Conservation (phyloP, 2,113 vertebrate genomes). For the Piprites chloris region DNA sequence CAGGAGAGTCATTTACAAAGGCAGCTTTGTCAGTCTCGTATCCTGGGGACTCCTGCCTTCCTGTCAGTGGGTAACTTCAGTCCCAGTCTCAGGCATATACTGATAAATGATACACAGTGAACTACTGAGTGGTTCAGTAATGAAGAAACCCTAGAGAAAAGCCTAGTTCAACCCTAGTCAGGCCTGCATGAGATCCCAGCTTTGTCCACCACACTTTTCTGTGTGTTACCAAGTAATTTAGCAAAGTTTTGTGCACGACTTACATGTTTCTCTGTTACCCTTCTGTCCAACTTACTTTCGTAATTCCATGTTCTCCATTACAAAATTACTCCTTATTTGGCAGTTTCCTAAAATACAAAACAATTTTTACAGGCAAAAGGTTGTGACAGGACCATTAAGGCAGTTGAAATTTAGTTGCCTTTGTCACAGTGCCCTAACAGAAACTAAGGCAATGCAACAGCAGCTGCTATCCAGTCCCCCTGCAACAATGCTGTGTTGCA, state of each 20-base stretch:
- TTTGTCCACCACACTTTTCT: not conserved
- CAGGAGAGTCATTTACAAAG: not conserved
- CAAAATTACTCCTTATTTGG: not conserved
- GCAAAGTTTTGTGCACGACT: not conserved
- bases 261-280: not conserved
- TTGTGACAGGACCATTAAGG: not conserved
- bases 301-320: not conserved
- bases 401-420: not conserved
- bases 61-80: not conserved
- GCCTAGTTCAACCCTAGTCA: not conserved
- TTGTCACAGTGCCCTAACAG: not conserved
- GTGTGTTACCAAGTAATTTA: not conserved
- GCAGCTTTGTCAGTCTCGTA: not conserved
- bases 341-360: not conserved
- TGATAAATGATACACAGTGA: not conserved
- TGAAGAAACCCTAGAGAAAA: not conserved
- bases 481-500: not conserved
- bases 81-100: not conserved
- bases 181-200: not conserved
- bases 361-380: conserved; percentile 25
- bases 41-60: not conserved
- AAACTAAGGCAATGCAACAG: not conserved
- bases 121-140: not conserved
- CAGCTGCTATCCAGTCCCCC: not conserved
- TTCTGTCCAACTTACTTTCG: not conserved